Base-by-base conservation (phyloP, 2,888 invertebrate species). In the Tetranychus truncatus region DNA sequence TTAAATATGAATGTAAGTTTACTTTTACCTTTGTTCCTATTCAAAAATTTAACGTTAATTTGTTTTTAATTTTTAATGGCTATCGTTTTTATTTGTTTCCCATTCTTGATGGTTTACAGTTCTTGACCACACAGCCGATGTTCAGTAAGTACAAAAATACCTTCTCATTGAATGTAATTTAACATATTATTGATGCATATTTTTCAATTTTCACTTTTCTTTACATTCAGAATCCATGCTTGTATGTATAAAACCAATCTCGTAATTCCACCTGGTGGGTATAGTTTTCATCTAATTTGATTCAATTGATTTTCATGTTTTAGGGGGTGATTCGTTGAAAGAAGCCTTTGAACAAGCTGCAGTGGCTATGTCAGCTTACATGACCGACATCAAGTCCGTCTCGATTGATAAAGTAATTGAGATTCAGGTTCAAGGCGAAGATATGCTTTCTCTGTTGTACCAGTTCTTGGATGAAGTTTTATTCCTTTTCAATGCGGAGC, bases 291-390 rank as follows among this genome's bases (percentile, higher is more conserved):
- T 71, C 18, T 9, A 71, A 71, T n/a, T n/a, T 20, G 24, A 21
- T 8, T 71, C 1, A 34, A n/a, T n/a, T 15, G 20, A 18, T 9
- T n/a, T 8, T 8, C 71, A 34, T 71, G n/a, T 72, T 66, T n/a
- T 67, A 78, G 77, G 79, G 79, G 78, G 79, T 24, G 74, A 75
- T 34, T 73, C 74, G 6, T 71, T 79, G 65, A 55, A 73, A 67
- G 79, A 79, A 76, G 78, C 79, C 11, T 78, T 79, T 76, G 78
- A 79, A 77, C 78, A 79, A 81, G 80, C 91, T 81, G 95, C 91
- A 8, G 88, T 92, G 82, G 91, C 94, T 1, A 96, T 99, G 96
- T 99, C 92, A 85, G 93, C 89, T 0, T 99, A 97, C 83, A 97
- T 97, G 92, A 97, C 96, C 1, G 93, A 93, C 78, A 83, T 94